phyloP scores from a whole-genome alignment of 1,140 invertebrate species.

The Propsilocerus akamusi region DNA sequence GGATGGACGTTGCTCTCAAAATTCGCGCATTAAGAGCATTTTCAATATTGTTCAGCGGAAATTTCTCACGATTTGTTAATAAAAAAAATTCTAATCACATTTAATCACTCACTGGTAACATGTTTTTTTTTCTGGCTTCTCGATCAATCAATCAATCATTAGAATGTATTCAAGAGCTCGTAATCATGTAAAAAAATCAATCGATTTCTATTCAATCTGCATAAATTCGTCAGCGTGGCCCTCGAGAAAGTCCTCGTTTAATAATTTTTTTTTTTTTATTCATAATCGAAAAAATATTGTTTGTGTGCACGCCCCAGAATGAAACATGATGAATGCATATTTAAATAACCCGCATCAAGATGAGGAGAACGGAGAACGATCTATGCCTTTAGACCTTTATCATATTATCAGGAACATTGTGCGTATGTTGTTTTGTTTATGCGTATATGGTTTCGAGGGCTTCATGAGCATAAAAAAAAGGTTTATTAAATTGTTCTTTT shows the following conservation, averaged over 20 bases:
- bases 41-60: background rate
- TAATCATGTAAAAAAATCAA: background rate
- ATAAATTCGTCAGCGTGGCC: no score
- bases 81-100: background rate
- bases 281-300: background rate
- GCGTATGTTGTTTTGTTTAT: no score
- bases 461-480: no score
- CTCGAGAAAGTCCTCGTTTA: background rate
- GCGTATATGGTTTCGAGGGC: no score
- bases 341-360: constrained; percentile 3
- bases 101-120: background rate
- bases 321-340: constrained; percentile 3
- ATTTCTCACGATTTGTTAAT: constrained; percentile 2
- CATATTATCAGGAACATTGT: no score
- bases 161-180: background rate
- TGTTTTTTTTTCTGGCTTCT: background rate
- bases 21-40: background rate
- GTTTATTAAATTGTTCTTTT: no score
- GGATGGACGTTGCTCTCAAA: background rate
- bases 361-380: background rate
- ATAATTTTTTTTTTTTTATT: background rate
- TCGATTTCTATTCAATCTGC: background rate
- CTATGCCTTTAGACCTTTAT: no score
- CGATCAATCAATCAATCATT: background rate
- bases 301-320: background rate